These are phyloP conservation scores for Siderastrea siderea DNA, from an alignment of 92 coral and sea anemone species.

Conservation along the genomic window DNA sequence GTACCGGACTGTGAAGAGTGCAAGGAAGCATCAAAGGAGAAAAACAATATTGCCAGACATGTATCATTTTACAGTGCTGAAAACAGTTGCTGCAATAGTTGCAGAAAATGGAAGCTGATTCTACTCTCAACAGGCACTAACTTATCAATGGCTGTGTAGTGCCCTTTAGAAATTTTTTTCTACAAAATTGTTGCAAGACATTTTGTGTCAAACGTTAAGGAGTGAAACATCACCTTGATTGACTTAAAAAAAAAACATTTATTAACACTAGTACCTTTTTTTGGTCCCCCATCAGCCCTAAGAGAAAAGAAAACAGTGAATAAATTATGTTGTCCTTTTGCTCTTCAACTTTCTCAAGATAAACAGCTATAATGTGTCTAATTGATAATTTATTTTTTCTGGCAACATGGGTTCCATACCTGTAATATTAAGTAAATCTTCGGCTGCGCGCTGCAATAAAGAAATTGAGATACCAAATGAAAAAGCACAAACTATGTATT, in stretches of 20 bases:
- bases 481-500: not conserved
- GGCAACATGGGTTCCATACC: conserved; percentile 33
- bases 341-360: not conserved
- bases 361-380: not conserved
- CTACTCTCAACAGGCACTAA: no score
- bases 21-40: no score
- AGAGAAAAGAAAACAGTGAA: not conserved
- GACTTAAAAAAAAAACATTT: not conserved
- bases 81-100: no score
- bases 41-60: no score
- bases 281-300: conserved; percentile 89
- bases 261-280: conserved; percentile 80
- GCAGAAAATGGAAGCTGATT: no score
- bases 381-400: no score
- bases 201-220: no score
- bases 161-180: not conserved
- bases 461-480: not conserved
- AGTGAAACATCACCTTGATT: not conserved
- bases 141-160: no score
- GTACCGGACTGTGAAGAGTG: no score
- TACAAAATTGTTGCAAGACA: not conserved
- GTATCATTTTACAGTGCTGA: no score
- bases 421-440: conserved; percentile 84
- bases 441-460: conserved; percentile 84
- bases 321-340: not conserved